These are phyloP conservation scores for Dascyllus trimaculatus DNA, from an alignment of 2,113 vertebrate genomes.

Conservation along the genomic window DNA sequence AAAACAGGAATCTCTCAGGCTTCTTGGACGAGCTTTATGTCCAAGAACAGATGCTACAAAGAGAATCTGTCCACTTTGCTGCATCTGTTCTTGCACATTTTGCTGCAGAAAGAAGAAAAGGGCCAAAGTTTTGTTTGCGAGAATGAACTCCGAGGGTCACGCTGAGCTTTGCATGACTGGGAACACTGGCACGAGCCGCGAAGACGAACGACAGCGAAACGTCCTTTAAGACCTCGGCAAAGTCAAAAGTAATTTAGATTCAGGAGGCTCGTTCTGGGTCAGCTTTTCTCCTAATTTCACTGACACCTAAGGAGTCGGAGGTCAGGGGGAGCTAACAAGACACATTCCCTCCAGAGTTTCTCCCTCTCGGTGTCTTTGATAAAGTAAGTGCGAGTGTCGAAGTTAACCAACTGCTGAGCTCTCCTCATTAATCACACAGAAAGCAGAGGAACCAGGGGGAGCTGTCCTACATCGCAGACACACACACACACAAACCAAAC, in stretches of 20 bases:
- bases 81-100: no score
- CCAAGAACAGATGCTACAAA: no score
- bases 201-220: neutral
- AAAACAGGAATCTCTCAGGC: no score
- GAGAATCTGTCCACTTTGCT: no score
- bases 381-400: conserved; percentile 54
- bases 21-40: no score
- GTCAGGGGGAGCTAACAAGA: conserved; percentile 53
- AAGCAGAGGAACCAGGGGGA: conserved; percentile 73
- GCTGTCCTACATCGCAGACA: conserved; percentile 75
- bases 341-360: conserved; percentile 35
- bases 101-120: no score
- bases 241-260: conserved; percentile 63
- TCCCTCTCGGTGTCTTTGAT: conserved; percentile 54
- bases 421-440: conserved; percentile 79
- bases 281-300: conserved; percentile 29
- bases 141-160: neutral
- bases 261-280: conserved; percentile 24
- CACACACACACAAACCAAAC: conserved; percentile 42
- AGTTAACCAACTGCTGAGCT: conserved; percentile 60
- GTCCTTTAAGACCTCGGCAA: conserved; percentile 32
- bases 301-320: conserved; percentile 45
- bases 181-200: neutral
- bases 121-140: no score
- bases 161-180: neutral